A percentile compares a stretch with the other conserved stretches of the same genome.
These are phyloP conservation scores for Heliconius himera DNA, from an alignment of 1,140 invertebrate genomes.

Conservation along the genomic window DNA sequence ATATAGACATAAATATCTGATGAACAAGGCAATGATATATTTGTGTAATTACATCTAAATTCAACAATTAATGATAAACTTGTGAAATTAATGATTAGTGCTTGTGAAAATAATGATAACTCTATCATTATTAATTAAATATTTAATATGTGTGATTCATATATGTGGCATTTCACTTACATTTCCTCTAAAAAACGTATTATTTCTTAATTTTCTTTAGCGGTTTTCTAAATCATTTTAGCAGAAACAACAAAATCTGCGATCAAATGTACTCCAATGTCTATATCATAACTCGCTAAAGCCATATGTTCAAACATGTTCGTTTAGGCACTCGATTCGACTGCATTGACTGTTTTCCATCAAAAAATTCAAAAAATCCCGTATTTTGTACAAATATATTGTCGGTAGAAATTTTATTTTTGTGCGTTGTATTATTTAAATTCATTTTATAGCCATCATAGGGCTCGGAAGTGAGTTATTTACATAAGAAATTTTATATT, in stretches of 20 bases:
- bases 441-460: slow-evolving; percentile 2
- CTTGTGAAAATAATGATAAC: slow-evolving; percentile 2
- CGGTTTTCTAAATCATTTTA: background rate
- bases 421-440: slow-evolving; percentile 3
- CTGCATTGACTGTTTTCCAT: background rate
- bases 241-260: background rate
- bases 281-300: background rate
- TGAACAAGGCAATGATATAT: background rate
- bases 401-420: slow-evolving; percentile 11
- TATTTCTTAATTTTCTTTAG: background rate
- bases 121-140: background rate
- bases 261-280: background rate
- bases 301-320: background rate
- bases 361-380: background rate
- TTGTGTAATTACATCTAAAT: background rate
- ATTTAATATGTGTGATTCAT: background rate
- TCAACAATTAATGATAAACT: slow-evolving; percentile 2
- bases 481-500: background rate
- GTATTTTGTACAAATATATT: slow-evolving; percentile 11
- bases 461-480: background rate
- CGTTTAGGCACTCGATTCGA: background rate
- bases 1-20: background rate
- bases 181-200: background rate
- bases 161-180: background rate
- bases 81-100: background rate